Percentiles rank a stretch among this genome's conserved stretches.
phyloP scores from a whole-genome alignment of 2,888 invertebrate species.

The Nezara viridula region DNA sequence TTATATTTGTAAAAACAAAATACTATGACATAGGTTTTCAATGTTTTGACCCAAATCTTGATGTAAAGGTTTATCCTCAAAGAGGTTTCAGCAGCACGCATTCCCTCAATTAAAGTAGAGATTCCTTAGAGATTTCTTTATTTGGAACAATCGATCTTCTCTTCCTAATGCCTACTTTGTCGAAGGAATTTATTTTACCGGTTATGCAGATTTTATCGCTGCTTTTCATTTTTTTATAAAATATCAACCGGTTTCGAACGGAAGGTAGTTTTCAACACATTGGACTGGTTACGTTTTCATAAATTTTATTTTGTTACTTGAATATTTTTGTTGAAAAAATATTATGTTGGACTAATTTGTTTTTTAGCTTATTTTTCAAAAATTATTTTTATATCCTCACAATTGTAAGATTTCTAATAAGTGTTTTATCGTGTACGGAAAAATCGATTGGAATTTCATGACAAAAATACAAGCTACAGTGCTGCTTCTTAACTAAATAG shows the following conservation, averaged over 20 bases:
- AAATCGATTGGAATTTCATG: too few relatives aligned
- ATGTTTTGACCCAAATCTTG: not conserved
- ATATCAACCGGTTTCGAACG: not conserved
- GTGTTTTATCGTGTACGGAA: too few relatives aligned
- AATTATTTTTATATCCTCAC: not conserved
- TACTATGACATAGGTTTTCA: not conserved
- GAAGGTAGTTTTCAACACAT: not conserved
- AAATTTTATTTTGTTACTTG: not conserved
- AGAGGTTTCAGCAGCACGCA: not conserved
- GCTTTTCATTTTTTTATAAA: not conserved
- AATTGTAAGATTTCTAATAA: too few relatives aligned
- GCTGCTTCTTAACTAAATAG: too few relatives aligned
- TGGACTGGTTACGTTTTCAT: not conserved
- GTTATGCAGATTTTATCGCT: not conserved
- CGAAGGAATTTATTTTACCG: slow-evolving; percentile 14
- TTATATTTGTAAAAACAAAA: too few relatives aligned
- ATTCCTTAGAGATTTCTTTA: not conserved
- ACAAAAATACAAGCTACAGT: too few relatives aligned
- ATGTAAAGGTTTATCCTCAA: not conserved
- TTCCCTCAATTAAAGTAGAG: not conserved
- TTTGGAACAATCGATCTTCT: not conserved
- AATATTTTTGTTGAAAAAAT: too few relatives aligned
- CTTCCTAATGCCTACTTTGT: not conserved
- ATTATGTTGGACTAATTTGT: not conserved
- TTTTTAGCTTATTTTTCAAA: not conserved